Conservation (phyloP, 2,113 vertebrate species). For the Clarias magur region DNA sequence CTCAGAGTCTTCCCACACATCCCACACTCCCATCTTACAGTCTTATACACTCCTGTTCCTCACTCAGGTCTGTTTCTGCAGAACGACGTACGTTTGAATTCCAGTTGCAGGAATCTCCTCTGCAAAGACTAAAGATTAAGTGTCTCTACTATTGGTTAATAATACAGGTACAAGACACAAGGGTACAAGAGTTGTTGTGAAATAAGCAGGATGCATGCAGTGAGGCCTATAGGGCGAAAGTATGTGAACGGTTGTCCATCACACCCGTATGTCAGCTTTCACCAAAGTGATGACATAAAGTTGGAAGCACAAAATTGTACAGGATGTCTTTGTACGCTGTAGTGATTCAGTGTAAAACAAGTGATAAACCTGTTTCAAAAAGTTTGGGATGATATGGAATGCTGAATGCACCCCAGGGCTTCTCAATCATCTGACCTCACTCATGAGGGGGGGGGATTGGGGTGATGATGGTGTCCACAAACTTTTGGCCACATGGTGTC, state of each 20-base stretch:
- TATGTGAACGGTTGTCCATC: not conserved
- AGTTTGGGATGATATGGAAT: not conserved
- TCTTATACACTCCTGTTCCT: conserved; percentile 1
- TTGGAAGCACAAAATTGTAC: not conserved
- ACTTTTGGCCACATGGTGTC: not conserved
- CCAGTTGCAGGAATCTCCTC: not conserved
- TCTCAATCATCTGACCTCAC: not conserved
- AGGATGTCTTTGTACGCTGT: not conserved
- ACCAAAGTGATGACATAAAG: no score
- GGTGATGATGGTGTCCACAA: not conserved
- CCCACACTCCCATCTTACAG: conserved; percentile 12
- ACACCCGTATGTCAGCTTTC: not conserved
- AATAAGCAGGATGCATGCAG: not conserved
- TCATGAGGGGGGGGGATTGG: not conserved
- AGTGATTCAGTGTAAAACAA: not conserved
- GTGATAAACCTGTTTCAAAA: not conserved
- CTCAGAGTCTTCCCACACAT: not conserved
- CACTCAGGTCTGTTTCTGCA: not conserved
- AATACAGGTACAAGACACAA: not conserved
- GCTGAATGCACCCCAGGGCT: not conserved
- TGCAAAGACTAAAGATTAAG: not conserved
- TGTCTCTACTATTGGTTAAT: not conserved
- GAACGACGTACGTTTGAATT: not conserved
- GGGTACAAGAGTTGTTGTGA: not conserved
- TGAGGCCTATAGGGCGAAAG: not conserved